Evolutionary conservation across 1,140 invertebrate species (phyloP).

Genomic region (Nephotettix cincticeps): DNA sequence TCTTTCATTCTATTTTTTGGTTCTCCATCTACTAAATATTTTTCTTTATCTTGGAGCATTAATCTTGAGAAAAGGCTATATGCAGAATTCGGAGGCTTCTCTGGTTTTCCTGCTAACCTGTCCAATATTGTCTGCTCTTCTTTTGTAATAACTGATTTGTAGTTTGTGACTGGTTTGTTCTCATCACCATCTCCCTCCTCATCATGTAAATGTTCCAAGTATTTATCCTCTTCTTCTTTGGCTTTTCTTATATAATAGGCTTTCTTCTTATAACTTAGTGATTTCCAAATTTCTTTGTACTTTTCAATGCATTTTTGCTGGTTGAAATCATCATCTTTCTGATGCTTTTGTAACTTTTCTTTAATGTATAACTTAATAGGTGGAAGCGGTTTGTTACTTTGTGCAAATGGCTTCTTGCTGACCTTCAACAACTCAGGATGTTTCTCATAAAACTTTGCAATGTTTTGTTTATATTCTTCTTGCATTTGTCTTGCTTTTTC

Average conservation of each 20-base stretch:
- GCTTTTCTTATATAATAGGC: constrained; percentile 41
- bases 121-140: constrained; percentile 40
- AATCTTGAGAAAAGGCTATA: constrained; percentile 53
- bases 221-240: constrained; percentile 40
- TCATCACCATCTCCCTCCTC: constrained; percentile 36
- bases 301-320: constrained; percentile 40
- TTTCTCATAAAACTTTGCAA: constrained; percentile 39
- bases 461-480: constrained; percentile 41
- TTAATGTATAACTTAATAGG: constrained; percentile 35
- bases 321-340: constrained; percentile 35
- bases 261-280: constrained; percentile 45
- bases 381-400: constrained; percentile 16
- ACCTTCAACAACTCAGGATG: constrained; percentile 33
- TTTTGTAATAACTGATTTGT: constrained; percentile 40
- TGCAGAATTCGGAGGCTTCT: constrained; percentile 48
- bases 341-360: constrained; percentile 37
- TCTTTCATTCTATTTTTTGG: constrained; percentile 52
- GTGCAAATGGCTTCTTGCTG: constrained; percentile 19
- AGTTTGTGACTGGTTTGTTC: constrained; percentile 25
- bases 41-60: constrained; percentile 44
- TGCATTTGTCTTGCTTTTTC: constrained; percentile 39
- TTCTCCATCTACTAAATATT: constrained; percentile 40
- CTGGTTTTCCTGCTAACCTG: constrained; percentile 43
- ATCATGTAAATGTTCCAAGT: constrained; percentile 39
- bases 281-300: constrained; percentile 45